These are phyloP conservation scores for Heliconius himera DNA, from an alignment of 1,140 invertebrate species.

Conservation along the genomic window DNA sequence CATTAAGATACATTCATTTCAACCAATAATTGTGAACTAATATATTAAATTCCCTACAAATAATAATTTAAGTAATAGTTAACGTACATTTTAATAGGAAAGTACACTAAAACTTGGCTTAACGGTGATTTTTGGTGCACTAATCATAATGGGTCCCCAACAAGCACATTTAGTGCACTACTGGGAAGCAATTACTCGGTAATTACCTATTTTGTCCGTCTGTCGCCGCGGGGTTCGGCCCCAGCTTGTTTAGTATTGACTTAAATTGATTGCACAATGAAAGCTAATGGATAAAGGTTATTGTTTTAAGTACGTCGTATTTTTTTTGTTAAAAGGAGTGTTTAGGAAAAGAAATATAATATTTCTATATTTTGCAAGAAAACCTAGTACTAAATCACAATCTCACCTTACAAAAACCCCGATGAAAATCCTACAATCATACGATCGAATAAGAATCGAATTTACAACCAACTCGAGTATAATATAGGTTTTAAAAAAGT, in stretches of 20 bases:
- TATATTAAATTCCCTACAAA: background rate
- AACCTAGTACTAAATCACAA: too few relatives aligned
- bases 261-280: slow-evolving; percentile 23
- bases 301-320: background rate
- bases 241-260: slow-evolving; percentile 25
- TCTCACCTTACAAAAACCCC: too few relatives aligned
- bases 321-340: too few relatives aligned
- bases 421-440: too few relatives aligned
- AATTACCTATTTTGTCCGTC: slow-evolving; percentile 32
- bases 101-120: background rate
- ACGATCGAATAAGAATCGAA: too few relatives aligned
- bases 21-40: background rate
- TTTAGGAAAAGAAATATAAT: too few relatives aligned
- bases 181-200: slow-evolving; percentile 32
- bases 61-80: background rate
- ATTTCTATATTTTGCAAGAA: too few relatives aligned
- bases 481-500: too few relatives aligned
- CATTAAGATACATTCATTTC: too few relatives aligned
- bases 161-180: slow-evolving; percentile 23
- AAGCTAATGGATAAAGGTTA: slow-evolving; percentile 8
- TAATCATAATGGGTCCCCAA: slow-evolving; percentile 12
- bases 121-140: background rate
- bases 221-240: slow-evolving; percentile 22
- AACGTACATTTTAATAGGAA: background rate
- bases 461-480: too few relatives aligned